A percentile compares a stretch with the other conserved stretches of the same genome.
These are phyloP conservation scores for Abrostola tripartita DNA, from an alignment of 2,888 invertebrate genomes.

Conservation along the genomic window DNA sequence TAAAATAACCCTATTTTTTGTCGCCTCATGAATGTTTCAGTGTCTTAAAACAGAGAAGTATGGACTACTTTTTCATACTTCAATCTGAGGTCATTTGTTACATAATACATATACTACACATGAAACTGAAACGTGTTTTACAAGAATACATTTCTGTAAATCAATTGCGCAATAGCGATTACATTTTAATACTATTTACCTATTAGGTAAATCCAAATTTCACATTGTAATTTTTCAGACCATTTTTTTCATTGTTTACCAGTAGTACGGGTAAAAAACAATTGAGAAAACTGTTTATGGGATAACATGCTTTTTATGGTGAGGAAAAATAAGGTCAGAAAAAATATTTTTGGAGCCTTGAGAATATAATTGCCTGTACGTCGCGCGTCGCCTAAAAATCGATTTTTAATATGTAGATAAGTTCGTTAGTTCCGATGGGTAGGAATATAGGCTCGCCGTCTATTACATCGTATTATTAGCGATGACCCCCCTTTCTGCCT, in stretches of 20 bases:
- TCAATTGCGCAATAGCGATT: constrained; percentile 24
- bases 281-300: not conserved
- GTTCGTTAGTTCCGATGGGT: too few species aligned
- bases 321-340: too few species aligned
- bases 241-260: constrained; percentile 11
- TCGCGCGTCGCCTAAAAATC: too few species aligned
- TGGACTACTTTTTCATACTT: constrained; percentile 21
- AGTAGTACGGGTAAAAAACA: not conserved
- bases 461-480: too few species aligned
- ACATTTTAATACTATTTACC: not conserved
- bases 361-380: too few species aligned
- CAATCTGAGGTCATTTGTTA: constrained; percentile 27
- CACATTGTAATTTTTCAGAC: constrained; percentile 13
- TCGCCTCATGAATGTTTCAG: constrained; percentile 27
- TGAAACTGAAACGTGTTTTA: constrained; percentile 19
- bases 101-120: constrained; percentile 12
- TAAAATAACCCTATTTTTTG: constrained; percentile 12
- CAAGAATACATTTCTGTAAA: constrained; percentile 5
- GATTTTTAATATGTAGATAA: too few species aligned
- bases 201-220: not conserved
- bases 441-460: too few species aligned
- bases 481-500: too few species aligned
- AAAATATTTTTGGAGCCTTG: too few species aligned
- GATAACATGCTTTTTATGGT: not conserved
- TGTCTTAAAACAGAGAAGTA: constrained; percentile 1